A percentile compares a stretch with the other conserved stretches of the same genome.
Evolutionary conservation across 35 echinoderm and acorn worm species (phyloP).

Genomic region (Holothuria glaberrima): DNA sequence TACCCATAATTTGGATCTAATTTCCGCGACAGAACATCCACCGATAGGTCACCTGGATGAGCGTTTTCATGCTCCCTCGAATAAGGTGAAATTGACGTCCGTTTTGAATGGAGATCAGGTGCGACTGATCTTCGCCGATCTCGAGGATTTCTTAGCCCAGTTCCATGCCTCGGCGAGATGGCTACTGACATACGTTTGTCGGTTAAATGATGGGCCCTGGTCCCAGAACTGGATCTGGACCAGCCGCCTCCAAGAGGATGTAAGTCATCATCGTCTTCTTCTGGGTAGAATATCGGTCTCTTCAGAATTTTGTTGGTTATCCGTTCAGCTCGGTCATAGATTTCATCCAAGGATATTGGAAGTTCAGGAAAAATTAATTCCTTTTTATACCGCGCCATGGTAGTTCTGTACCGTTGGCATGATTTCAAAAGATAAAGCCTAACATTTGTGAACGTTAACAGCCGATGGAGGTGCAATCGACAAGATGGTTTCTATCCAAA

Average conservation of each 20-base stretch:
- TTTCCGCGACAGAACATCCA: background rate
- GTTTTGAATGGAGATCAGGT: constrained; percentile 14
- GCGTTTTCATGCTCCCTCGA: background rate
- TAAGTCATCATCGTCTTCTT: constrained; percentile 49
- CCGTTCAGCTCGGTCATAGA: constrained; percentile 82
- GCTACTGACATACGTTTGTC: constrained; percentile 38
- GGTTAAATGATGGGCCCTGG: background rate
- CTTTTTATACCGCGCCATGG: constrained; percentile 5
- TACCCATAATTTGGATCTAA: too few relatives aligned
- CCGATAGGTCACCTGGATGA: background rate
- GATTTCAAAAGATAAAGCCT: background rate
- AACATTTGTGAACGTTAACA: background rate
- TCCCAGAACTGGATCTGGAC: background rate
- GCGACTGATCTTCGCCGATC: constrained; percentile 1
- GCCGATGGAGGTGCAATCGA: background rate
- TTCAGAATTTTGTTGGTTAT: constrained; percentile 67
- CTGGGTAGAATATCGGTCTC: constrained; percentile 68
- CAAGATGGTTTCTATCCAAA: background rate
- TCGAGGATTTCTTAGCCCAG: background rate
- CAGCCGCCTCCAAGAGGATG: background rate
- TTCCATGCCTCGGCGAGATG: background rate
- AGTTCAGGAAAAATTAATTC: constrained; percentile 46
- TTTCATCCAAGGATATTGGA: constrained; percentile 80
- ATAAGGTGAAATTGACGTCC: background rate
- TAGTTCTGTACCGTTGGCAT: too few relatives aligned